A percentile compares a stretch with the other conserved stretches of the same genome.
Conservation (phyloP, 37 sponge, comb jelly and placozoan genomes). For the Bolinopsis microptera region DNA sequence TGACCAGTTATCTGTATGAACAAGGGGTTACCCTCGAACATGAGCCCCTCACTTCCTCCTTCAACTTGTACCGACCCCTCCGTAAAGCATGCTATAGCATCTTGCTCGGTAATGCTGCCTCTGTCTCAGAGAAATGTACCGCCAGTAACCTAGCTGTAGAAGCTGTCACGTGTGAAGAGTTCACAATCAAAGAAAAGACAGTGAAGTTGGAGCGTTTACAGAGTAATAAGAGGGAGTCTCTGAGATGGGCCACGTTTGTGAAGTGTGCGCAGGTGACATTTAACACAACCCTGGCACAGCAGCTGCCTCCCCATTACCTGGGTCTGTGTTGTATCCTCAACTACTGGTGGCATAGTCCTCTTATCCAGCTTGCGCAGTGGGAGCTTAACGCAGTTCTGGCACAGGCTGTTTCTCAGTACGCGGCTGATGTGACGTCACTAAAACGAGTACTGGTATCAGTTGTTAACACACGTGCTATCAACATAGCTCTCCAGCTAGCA, state of each 20-base stretch:
- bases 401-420: constrained; percentile 59
- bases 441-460: constrained; percentile 21
- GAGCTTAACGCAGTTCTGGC: constrained; percentile 19
- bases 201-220: constrained; percentile 11
- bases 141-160: not conserved
- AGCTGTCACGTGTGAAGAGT: not conserved
- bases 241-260: constrained; percentile 19
- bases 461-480: constrained; percentile 26
- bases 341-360: constrained; percentile 9
- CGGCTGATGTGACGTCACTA: not conserved
- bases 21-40: constrained; percentile 33
- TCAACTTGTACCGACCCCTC: constrained; percentile 14
- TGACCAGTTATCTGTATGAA: constrained; percentile 26
- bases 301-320: constrained; percentile 22
- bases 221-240: not conserved
- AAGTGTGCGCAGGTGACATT: not conserved
- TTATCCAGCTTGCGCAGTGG: constrained; percentile 28
- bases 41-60: not conserved
- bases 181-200: not conserved
- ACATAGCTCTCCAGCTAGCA: not conserved
- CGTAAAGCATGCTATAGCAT: constrained; percentile 5
- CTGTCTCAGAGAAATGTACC: constrained; percentile 20
- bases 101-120: not conserved
- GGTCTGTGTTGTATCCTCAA: constrained; percentile 43
- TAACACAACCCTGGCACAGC: not conserved